phyloP scores from a whole-genome alignment of 1,140 invertebrate genomes.

The Sesamia nonagrioides region DNA sequence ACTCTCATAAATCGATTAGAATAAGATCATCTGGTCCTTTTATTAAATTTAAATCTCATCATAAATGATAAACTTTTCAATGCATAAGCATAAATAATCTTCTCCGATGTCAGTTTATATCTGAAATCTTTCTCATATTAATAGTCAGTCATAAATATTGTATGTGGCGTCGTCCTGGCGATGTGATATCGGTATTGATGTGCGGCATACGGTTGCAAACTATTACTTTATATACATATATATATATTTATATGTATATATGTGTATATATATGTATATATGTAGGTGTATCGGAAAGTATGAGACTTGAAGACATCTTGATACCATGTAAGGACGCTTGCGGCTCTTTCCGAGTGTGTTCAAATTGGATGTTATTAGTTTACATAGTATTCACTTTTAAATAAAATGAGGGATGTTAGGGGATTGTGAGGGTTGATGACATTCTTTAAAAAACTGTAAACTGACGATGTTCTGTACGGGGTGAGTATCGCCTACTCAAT shows the following conservation, averaged over 20 bases:
- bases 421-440: too few relatives aligned
- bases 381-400: background rate
- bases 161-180: constrained; percentile 21
- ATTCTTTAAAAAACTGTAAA: too few relatives aligned
- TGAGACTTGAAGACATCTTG: background rate
- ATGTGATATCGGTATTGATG: constrained; percentile 17
- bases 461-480: too few relatives aligned
- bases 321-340: background rate
- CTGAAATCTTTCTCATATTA: constrained; percentile 33
- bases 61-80: background rate
- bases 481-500: too few relatives aligned
- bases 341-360: background rate
- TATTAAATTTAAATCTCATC: background rate
- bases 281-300: constrained; percentile 9
- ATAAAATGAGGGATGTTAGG: too few relatives aligned
- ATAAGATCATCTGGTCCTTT: background rate
- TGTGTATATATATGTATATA: background rate
- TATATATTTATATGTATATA: background rate
- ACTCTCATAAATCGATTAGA: background rate
- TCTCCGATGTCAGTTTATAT: background rate
- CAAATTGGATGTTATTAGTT: background rate
- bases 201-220: constrained; percentile 9
- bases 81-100: background rate
- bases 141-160: constrained; percentile 37
- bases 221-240: background rate